Evolutionary conservation across 2,888 invertebrate genomes (phyloP), one percentile per base, ranked within the genome.

Genomic region (Siphonodentalium dalli): DNA sequence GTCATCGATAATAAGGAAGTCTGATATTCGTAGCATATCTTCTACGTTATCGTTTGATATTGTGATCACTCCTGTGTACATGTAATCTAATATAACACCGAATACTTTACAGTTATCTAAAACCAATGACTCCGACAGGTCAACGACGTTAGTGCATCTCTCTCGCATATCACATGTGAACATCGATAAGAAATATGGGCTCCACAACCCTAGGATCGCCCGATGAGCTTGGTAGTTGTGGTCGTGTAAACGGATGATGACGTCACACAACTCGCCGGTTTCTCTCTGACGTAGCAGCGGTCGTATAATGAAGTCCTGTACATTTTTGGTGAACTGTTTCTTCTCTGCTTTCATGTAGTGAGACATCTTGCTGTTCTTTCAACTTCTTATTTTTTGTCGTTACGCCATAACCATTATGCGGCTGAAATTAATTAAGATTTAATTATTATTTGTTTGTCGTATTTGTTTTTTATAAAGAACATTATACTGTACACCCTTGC

Each of bases 161-260:
- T 78, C 78, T 58, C 66, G 70, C 78, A 78, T 78, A 33, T 72
- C 70, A 51, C 75, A 75, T 0, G 76, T 77, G 54, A 78, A 78
- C 78, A 78, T 78, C 6, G 78, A 77, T 20, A 72, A 61, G 55
- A 78, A 78, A 54, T 78, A 78, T 2, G 77, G 77, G 50, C 78
- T 78, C 70, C 74, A 73, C 35, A 76, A 58, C 4, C 75, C 74
- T 35, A 78, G 58, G 28, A 78, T 72, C 7, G 77, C 74, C 34
- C 70, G 66, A 51, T 78, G 78, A 1, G 74, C 75, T 56, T 60
- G 55, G 53, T 66, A 74, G 20, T 53, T 55, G 13, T 67, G 57
- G 5, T 72, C 75, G 54, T 75, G 74, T 21, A 78, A 43, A 28
- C 61, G 65, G 11, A 78, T 47, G 13, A 63, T 63, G 35, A 78